Evolutionary conservation across 2,797 vertebrate genomes (phyloP).

Genomic region (Apodemus agrarius): DNA sequence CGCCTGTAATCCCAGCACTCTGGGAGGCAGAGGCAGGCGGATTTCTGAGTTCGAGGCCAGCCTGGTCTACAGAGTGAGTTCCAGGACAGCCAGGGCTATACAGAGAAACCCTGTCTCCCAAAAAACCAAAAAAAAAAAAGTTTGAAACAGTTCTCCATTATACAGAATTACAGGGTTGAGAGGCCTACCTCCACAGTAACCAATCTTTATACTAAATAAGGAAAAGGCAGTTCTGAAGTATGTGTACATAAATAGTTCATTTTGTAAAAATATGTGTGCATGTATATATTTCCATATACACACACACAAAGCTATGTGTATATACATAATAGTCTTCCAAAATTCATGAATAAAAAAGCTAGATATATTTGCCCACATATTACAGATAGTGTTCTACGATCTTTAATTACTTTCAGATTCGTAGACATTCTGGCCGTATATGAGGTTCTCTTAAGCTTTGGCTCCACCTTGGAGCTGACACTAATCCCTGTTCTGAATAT

Average conservation of each 20-base stretch:
- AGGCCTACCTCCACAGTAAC: slow-evolving; percentile 65
- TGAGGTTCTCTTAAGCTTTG: slow-evolving; percentile 44
- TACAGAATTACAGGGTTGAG: slow-evolving; percentile 46
- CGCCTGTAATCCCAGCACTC: too few relatives aligned
- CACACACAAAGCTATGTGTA: not conserved
- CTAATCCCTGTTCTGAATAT: slow-evolving; percentile 41
- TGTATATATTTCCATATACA: not conserved
- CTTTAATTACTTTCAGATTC: slow-evolving; percentile 63
- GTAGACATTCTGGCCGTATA: slow-evolving; percentile 36
- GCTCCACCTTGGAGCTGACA: slow-evolving; percentile 15
- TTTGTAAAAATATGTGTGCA: slow-evolving; percentile 51
- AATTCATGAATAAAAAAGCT: slow-evolving; percentile 66
- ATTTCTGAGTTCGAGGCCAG: too few relatives aligned
- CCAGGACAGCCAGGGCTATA: too few relatives aligned
- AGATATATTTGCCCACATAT: slow-evolving; percentile 52
- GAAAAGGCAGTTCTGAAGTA: slow-evolving; percentile 59
- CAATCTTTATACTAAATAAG: slow-evolving; percentile 61
- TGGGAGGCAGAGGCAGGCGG: too few relatives aligned
- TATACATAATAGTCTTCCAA: slow-evolving; percentile 65
- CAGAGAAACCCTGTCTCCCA: too few relatives aligned
- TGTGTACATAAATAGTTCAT: slow-evolving; percentile 64
- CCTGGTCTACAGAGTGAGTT: too few relatives aligned
- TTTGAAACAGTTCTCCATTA: slow-evolving; percentile 32
- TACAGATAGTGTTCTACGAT: slow-evolving; percentile 53
- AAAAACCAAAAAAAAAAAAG: too few relatives aligned